These are phyloP conservation scores for Upupa epops DNA, from an alignment of 2,113 vertebrate genomes.

Conservation along the genomic window DNA sequence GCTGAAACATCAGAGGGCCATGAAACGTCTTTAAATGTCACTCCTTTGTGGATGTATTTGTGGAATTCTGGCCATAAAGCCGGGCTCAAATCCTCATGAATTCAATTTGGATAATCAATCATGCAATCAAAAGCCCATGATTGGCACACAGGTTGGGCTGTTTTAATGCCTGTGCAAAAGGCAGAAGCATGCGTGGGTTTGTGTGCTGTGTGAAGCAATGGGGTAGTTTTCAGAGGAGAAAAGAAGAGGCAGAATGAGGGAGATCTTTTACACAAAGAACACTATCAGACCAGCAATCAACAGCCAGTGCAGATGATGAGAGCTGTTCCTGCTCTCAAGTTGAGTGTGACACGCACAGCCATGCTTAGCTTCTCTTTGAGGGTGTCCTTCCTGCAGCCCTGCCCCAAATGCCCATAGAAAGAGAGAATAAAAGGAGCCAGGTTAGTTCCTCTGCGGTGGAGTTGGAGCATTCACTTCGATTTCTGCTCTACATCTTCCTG, in stretches of 20 bases:
- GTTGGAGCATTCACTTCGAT: rapidly evolving
- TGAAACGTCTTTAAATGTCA: slow-evolving; percentile 45
- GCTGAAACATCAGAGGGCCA: slow-evolving; percentile 50
- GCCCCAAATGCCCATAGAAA: neutral
- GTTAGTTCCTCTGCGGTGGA: neutral
- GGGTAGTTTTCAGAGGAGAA: neutral
- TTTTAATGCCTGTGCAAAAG: neutral
- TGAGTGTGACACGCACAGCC: neutral
- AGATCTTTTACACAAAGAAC: neutral
- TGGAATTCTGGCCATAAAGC: slow-evolving; percentile 22
- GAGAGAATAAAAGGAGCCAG: neutral
- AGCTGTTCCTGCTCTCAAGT: neutral
- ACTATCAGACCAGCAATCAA: neutral
- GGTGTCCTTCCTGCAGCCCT: neutral
- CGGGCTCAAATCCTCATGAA: neutral
- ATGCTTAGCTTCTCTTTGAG: neutral
- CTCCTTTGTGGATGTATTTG: slow-evolving; percentile 26
- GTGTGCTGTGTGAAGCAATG: neutral
- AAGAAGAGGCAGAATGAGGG: neutral
- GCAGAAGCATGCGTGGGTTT: neutral
- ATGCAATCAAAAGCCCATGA: neutral
- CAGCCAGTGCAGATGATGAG: rapidly evolving
- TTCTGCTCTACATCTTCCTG: rapidly evolving
- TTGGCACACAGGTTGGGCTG: neutral
- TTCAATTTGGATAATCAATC: slow-evolving; percentile 45